These are phyloP conservation scores for Noctua janthina DNA, from an alignment of 2,888 invertebrate species.

Conservation along the genomic window DNA sequence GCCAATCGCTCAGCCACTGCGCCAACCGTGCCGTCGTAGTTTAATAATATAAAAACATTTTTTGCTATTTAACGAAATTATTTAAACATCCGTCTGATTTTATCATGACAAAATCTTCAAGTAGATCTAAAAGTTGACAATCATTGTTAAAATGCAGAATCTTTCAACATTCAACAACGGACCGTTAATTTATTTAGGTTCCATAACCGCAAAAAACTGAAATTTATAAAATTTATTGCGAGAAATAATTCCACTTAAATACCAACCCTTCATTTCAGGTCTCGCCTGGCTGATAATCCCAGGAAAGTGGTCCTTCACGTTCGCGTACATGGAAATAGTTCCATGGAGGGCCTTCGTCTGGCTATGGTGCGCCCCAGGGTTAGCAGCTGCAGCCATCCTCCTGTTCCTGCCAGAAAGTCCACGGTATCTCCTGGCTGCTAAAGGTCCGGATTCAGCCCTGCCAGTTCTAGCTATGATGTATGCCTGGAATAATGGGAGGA, in stretches of 20 bases:
- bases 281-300: conserved; percentile 93
- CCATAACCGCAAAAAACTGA: background rate
- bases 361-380: conserved; percentile 91
- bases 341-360: conserved; percentile 94
- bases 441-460: conserved; percentile 91
- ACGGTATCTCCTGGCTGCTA: conserved; percentile 92
- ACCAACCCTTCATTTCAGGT: conserved; percentile 83
- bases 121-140: background rate
- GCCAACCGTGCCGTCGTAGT: too few species aligned
- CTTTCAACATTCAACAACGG: background rate
- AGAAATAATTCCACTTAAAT: background rate
- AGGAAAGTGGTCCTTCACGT: conserved; percentile 83
- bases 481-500: conserved; percentile 79
- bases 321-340: conserved; percentile 88
- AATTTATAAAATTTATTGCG: background rate
- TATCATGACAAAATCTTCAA: background rate
- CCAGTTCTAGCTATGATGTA: conserved; percentile 91
- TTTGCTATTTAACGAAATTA: background rate
- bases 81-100: background rate
- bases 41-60: background rate
- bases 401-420: conserved; percentile 94
- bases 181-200: background rate
- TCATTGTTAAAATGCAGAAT: background rate
- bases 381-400: conserved; percentile 91
- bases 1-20: too few species aligned